Base-by-base conservation (phyloP, 2,888 invertebrate genomes). In the Yponomeuta malinellus region DNA sequence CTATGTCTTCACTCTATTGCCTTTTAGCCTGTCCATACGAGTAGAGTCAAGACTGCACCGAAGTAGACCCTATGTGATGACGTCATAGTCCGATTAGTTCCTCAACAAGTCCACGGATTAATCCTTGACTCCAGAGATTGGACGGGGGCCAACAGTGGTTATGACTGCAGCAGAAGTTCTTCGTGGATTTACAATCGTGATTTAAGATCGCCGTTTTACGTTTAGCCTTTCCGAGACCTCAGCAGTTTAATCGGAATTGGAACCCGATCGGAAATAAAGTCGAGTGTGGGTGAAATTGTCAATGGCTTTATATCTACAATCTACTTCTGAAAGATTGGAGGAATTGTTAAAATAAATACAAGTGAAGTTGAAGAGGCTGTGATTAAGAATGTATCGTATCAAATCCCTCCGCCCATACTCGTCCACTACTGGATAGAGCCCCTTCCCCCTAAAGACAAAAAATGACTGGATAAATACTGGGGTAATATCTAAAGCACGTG, bases 161-260 rank as follows among this genome's bases (percentile, higher is more conserved):
- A 52, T 68, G 68, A 68, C 68, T 68, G 52, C 68, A 29, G 48
- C n/a, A 48, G 48, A 68, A 59, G 52, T 59, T 68, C 29, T 9
- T 68, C 52, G 48, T 52, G 15, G 52, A 59, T 15, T 59, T 59
- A 59, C 15, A 52, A 63, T 63, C 63, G 9, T 33, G 66, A 66
- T 66, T 66, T 37, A 48, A 68, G 29, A 68, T 48, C 68, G 23
- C 37, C 12, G 4, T 59, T 59, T 12, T 15, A 59, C 52, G 52
- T 59, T 59, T 59, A 59, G 52, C 12, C 12, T 59, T 43, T 15
- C 52, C 5, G 52, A 12, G 5, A 59, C 52, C 52, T 59, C 52
- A 59, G 52, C 52, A 59, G 52, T 59, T 8, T 59, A 15, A 12
- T 59, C 15, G 15, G 8, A 59, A 59, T 59, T 15, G 52, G 23